Conservation (phyloP, 2,888 invertebrate species). For the Microdon myrmicae region DNA sequence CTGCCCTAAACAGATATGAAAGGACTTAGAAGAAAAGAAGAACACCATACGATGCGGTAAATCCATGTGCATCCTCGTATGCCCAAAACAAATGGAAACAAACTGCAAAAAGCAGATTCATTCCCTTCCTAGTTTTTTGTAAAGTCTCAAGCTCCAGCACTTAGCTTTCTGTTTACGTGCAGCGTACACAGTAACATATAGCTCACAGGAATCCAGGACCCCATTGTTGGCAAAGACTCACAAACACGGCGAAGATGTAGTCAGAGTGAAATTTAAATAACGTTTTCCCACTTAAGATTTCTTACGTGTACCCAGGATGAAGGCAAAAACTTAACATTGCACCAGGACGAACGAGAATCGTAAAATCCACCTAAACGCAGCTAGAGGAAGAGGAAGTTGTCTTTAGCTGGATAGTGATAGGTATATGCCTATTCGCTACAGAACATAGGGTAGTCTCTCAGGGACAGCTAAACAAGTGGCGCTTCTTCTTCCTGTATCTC, state of each 20-base stretch:
- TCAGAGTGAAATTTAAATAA: constrained; percentile 23
- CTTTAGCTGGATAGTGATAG: too few relatives aligned
- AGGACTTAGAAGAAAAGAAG: constrained; percentile 39
- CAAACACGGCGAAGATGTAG: background rate
- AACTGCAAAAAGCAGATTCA: constrained; percentile 24
- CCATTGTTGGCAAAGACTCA: constrained; percentile 24
- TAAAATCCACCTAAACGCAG: too few relatives aligned
- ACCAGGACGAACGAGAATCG: constrained; percentile 15
- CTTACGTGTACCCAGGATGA: constrained; percentile 41
- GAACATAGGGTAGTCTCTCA: constrained; percentile 43
- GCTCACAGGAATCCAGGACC: constrained; percentile 37
- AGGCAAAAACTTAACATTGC: constrained; percentile 49
- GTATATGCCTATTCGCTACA: constrained; percentile 19
- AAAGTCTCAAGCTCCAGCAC: constrained; percentile 33
- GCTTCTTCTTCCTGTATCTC: constrained; percentile 33
- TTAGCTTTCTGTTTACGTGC: constrained; percentile 16
- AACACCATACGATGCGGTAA: constrained; percentile 49
- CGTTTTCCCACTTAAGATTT: constrained; percentile 40
- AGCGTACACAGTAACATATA: constrained; percentile 26
- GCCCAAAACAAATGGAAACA: constrained; percentile 33
- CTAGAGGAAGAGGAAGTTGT: too few relatives aligned
- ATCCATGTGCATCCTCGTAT: constrained; percentile 46
- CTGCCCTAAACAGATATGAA: constrained; percentile 24
- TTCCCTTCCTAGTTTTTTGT: constrained; percentile 39
- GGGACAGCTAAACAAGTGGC: constrained; percentile 42